Evolutionary conservation across 1,140 invertebrate species (phyloP).

Genomic region (Melipona quadrifasciata): DNA sequence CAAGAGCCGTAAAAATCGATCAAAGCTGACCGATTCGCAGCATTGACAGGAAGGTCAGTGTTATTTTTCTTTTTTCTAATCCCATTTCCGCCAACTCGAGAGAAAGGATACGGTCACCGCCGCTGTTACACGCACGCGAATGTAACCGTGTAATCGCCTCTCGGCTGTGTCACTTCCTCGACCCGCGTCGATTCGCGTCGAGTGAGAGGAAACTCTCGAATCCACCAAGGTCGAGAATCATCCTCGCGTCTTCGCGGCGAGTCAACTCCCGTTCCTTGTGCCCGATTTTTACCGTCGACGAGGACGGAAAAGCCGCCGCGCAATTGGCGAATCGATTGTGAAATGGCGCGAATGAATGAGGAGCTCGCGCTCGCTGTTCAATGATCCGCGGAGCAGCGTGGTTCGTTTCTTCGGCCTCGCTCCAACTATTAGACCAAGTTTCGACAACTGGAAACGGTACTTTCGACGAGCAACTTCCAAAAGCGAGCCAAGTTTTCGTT

Average conservation of each 20-base stretch:
- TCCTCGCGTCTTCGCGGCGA: slow-evolving; percentile 30
- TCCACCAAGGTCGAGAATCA: slow-evolving; percentile 35
- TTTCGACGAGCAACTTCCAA: not conserved
- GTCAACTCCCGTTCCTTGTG: slow-evolving; percentile 11
- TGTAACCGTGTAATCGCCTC: not conserved
- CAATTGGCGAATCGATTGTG: slow-evolving; percentile 21
- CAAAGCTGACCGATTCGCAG: not conserved
- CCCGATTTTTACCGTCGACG: slow-evolving; percentile 19
- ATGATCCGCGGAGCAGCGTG: not conserved
- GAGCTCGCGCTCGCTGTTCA: not conserved
- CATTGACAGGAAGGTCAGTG: not conserved
- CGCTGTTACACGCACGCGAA: not conserved
- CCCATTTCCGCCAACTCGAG: slow-evolving; percentile 9
- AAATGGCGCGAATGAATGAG: slow-evolving; percentile 25
- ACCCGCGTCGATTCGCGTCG: not conserved
- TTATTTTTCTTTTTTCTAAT: not conserved
- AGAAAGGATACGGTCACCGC: not conserved
- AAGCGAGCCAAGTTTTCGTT: not conserved
- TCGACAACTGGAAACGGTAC: not conserved
- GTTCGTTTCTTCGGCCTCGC: not conserved
- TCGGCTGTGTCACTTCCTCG: slow-evolving; percentile 34
- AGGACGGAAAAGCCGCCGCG: slow-evolving; percentile 16
- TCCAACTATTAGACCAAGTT: slow-evolving; percentile 12
- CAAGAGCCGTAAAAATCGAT: too few relatives aligned
- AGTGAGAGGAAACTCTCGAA: slow-evolving; percentile 46